Base-by-base conservation (phyloP, 2,888 invertebrate genomes). In the Spialia ferax region DNA sequence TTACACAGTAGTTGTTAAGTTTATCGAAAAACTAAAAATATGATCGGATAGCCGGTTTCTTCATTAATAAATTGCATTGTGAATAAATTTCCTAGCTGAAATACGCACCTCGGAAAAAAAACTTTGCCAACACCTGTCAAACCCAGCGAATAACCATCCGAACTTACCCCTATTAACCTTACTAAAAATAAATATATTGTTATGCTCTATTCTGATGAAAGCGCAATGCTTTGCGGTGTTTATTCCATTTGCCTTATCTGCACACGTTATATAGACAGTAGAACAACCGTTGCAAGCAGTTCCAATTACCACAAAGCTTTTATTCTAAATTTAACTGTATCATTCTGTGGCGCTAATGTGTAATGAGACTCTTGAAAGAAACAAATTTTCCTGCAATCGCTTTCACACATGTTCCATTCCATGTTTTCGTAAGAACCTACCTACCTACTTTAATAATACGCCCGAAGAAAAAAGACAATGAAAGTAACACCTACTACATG, bases 201-300 rank as follows among this genome's bases (percentile, higher is more conserved):
- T n/a, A n/a, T n/a, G n/a, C n/a, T n/a, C n/a, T n/a, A n/a, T n/a
- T n/a, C n/a, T n/a, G 48, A 18, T 48, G 18, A 15, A 18, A 20
- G 7, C 48, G 22, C 11, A 52, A 23, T 26, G 6, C 8, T 6
- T 5, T 15, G n/a, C 2, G 20, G 3, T 20, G 8, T 23, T 23
- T 23, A 6, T 13, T 23, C 11, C 7, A 1, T 52, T 23, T 23
- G 11, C 6, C 42, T 35, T 35, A 42, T 8, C 20, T 48, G 10
- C 26, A 45, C 45, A 45, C 26, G 60, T 29, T 60, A 60, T 45
- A 42, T 59, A 15, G n/a, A n/a, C n/a, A n/a, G n/a, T 59, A 59
- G n/a, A 23, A 42, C 15, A 42, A 59, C 57, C n/a, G 18, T 56
- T 35, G 13, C 10, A 22, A 15, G 11, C 11, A 7, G 11, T 56